A percentile compares a stretch with the other conserved stretches of the same genome.
Evolutionary conservation across 1,140 invertebrate genomes (phyloP).

Genomic region (Tetramorium alpestre): DNA sequence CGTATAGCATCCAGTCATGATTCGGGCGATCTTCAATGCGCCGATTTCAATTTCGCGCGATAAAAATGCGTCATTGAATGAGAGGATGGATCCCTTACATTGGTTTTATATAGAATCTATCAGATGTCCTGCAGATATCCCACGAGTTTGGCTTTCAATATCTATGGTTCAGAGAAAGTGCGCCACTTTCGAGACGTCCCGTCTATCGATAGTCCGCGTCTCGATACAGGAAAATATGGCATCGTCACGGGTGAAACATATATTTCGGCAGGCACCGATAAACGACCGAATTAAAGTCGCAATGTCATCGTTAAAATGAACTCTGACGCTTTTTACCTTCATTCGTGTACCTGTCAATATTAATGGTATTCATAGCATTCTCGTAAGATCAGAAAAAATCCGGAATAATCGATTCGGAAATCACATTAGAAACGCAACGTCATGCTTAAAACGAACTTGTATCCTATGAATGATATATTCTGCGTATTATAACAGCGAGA

Average conservation of each 20-base stretch:
- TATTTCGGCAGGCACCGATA: slow-evolving; percentile 31
- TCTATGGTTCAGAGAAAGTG: slow-evolving; percentile 26
- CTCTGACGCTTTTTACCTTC: slow-evolving; percentile 22
- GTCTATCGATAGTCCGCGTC: slow-evolving; percentile 11
- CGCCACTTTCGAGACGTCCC: slow-evolving; percentile 25
- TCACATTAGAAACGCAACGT: not conserved
- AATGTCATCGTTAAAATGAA: slow-evolving; percentile 50
- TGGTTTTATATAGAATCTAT: slow-evolving; percentile 28
- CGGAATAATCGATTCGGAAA: slow-evolving; percentile 14
- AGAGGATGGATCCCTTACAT: slow-evolving; percentile 38
- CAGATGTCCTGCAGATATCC: slow-evolving; percentile 24
- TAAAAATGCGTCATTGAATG: slow-evolving; percentile 53
- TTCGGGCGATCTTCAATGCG: slow-evolving; percentile 35
- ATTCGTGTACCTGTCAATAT: slow-evolving; percentile 19
- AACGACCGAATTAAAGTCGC: slow-evolving; percentile 47
- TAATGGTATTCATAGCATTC: not conserved
- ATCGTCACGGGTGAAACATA: slow-evolving; percentile 51
- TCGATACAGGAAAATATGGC: slow-evolving; percentile 28
- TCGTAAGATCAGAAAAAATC: not conserved
- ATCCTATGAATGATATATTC: not conserved
- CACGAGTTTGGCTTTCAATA: slow-evolving; percentile 52
- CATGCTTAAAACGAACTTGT: not conserved
- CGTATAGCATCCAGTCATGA: slow-evolving; percentile 32
- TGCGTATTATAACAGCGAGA: not conserved
- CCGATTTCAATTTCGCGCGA: slow-evolving; percentile 55